These are phyloP conservation scores for Physeter macrocephalus DNA, from an alignment of 2,113 vertebrate genomes.

Conservation along the genomic window DNA sequence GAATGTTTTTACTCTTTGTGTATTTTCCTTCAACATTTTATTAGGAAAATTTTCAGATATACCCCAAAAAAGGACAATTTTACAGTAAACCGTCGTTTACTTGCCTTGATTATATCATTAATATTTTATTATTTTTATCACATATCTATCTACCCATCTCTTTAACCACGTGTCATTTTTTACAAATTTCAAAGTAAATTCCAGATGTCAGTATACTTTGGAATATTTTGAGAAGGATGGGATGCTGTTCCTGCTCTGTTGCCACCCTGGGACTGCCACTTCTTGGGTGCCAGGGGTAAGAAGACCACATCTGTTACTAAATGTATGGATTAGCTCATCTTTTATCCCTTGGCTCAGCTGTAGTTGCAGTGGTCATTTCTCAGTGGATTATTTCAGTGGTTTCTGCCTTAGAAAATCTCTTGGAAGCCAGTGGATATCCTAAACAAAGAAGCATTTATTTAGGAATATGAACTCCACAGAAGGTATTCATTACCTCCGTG, in stretches of 20 bases:
- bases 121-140: background rate
- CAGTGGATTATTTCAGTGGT: background rate
- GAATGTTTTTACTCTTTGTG: background rate
- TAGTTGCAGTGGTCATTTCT: constrained; percentile 13
- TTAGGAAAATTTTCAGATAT: background rate
- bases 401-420: constrained; percentile 47
- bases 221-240: background rate
- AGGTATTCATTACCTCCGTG: background rate
- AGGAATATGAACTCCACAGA: background rate
- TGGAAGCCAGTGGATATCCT: constrained; percentile 10
- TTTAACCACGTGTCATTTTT: background rate
- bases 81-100: background rate
- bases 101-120: background rate
- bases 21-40: background rate
- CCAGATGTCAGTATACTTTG: background rate
- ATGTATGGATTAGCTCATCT: background rate
- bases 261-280: background rate
- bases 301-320: background rate
- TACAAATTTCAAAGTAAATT: background rate
- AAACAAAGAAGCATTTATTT: constrained; percentile 24
- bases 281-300: background rate
- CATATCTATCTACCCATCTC: background rate
- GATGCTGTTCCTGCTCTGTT: background rate
- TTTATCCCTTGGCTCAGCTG: background rate
- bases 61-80: background rate